phyloP scores from a whole-genome alignment of 2,797 vertebrate genomes.

The Gymnodraco acuticeps region DNA sequence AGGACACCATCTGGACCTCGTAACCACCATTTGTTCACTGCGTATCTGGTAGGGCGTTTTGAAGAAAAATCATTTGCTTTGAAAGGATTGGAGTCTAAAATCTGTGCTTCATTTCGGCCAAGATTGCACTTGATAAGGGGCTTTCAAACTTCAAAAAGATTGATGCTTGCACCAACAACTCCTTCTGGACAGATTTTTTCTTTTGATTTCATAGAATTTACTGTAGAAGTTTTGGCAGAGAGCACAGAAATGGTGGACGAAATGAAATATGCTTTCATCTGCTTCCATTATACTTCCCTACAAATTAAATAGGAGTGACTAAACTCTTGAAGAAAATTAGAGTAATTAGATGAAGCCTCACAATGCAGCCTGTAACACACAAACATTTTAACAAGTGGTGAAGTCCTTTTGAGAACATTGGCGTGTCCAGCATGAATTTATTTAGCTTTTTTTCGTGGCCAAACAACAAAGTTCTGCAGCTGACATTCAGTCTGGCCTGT shows the following conservation, averaged over 20 bases:
- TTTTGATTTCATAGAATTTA: neutral
- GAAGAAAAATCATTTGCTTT: conserved; percentile 40
- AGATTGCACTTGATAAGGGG: conserved; percentile 28
- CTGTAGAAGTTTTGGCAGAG: neutral
- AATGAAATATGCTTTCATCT: conserved; percentile 2
- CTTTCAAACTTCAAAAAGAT: conserved; percentile 26
- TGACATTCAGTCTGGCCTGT: conserved; percentile 74
- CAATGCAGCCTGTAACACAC: neutral
- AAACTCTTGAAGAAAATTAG: neutral
- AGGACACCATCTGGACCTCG: conserved; percentile 51
- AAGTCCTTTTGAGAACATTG: neutral
- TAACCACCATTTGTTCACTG: conserved; percentile 28
- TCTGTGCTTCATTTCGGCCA: neutral
- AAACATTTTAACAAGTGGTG: neutral
- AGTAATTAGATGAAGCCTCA: neutral
- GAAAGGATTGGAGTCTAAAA: conserved; percentile 41
- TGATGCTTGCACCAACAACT: neutral
- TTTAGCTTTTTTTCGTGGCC: conserved; percentile 23
- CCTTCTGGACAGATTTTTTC: neutral
- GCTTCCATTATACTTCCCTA: neutral
- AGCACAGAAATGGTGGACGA: neutral
- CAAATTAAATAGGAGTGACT: neutral
- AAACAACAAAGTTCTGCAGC: conserved; percentile 55
- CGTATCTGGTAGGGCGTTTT: conserved; percentile 15
- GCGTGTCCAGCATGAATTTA: conserved; percentile 40